Evolutionary conservation across 2,888 invertebrate species (phyloP).

Genomic region (Drosophila cognata): DNA sequence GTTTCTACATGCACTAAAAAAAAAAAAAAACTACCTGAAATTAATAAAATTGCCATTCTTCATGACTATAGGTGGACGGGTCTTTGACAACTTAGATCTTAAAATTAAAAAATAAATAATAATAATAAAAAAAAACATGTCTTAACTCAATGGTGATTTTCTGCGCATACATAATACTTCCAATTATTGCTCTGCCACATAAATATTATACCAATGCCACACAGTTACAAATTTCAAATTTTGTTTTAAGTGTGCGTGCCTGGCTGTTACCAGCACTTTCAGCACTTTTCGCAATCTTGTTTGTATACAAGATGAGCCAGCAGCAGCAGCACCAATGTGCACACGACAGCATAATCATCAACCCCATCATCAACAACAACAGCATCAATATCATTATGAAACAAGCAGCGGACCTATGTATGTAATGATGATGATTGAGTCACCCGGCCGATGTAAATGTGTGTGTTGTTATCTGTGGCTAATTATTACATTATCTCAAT

Average conservation of each 20-base stretch:
- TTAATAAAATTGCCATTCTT: neutral
- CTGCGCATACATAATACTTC: no score
- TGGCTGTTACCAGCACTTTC: slow-evolving; percentile 19
- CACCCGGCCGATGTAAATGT: slow-evolving; percentile 4
- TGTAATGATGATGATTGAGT: slow-evolving; percentile 29
- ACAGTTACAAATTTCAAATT: neutral
- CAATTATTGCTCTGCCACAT: neutral
- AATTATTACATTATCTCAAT: slow-evolving; percentile 52
- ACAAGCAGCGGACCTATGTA: slow-evolving; percentile 22
- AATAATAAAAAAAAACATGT: no score
- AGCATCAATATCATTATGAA: slow-evolving; percentile 2
- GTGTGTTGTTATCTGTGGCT: slow-evolving; percentile 49
- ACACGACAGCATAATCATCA: slow-evolving; percentile 13
- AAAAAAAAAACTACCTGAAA: neutral
- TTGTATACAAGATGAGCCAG: neutral
- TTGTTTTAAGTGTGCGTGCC: neutral
- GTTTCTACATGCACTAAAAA: slow-evolving; percentile 10
- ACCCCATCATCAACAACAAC: slow-evolving; percentile 19
- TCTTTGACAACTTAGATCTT: neutral
- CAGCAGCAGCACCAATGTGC: slow-evolving; percentile 11
- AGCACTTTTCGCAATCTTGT: slow-evolving; percentile 44
- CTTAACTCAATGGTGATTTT: no score
- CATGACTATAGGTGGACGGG: neutral
- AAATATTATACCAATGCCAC: neutral
- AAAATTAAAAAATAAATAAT: neutral